Conservation (phyloP, 64 coral and sea anemone genomes). For the Actinia tenebrosa region DNA sequence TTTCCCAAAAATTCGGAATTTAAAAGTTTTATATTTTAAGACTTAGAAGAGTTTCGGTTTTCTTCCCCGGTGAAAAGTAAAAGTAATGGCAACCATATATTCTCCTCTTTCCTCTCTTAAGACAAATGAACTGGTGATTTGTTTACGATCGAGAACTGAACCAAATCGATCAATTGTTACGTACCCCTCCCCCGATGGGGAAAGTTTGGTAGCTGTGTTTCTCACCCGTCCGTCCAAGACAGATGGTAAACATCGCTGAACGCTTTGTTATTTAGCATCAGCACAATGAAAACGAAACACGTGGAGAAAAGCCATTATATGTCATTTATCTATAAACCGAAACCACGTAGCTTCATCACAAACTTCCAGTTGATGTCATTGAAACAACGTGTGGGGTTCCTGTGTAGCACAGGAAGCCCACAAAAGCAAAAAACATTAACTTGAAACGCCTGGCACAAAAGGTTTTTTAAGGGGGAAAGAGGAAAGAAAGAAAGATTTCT, state of each 20-base stretch:
- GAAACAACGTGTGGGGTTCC: background rate
- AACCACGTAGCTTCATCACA: background rate
- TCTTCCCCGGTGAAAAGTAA: too few species aligned
- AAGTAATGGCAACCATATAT: too few species aligned
- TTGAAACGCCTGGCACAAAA: slow-evolving; percentile 8
- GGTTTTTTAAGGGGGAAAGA: too few species aligned
- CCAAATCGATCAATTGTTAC: background rate
- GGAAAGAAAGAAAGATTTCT: background rate
- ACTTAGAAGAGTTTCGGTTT: too few species aligned
- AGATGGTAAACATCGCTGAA: background rate
- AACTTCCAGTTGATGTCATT: background rate
- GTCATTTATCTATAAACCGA: background rate
- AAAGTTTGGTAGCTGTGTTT: background rate
- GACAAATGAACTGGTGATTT: too few species aligned
- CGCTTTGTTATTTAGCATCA: background rate
- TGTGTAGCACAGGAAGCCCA: slow-evolving; percentile 6
- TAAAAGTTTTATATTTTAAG: too few species aligned
- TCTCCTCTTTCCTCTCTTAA: too few species aligned
- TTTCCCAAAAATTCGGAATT: too few species aligned
- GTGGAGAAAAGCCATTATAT: background rate
- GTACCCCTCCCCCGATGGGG: background rate
- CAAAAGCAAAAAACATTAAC: background rate
- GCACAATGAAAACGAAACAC: background rate
- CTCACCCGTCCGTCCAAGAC: background rate
- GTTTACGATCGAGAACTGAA: too few species aligned